Base-by-base conservation (phyloP, 2,797 vertebrate genomes). In the Lacerta viridis region DNA sequence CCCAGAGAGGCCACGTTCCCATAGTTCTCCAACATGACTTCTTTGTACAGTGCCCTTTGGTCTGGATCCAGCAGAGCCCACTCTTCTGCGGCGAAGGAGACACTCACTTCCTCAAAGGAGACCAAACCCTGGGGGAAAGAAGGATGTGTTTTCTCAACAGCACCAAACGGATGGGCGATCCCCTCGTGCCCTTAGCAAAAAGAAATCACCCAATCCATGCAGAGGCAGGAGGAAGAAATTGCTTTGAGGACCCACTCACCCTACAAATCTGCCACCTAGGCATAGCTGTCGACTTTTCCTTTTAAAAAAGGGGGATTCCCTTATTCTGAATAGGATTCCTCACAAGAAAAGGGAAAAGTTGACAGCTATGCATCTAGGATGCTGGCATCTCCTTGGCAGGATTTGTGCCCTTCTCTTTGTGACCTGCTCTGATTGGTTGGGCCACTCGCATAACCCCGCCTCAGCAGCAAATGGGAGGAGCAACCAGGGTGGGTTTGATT, bases 131-230 rank as follows among this genome's bases (percentile, higher is more conserved):
- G 78, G 17, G 10, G 10, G 5, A 78, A 59, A 80, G n/a, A 23
- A 20, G 3, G 8, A 55, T 15, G 18, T 1, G 1, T 33, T 55
- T 79, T 79, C 46, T 79, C 7, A n/a, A 55, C 50, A 55, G 50
- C 50, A 55, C 17, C n/a, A 71, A 71, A 33, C 5, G 0, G 29
- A n/a, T n/a, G 10, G 29, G 1, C 5, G 5, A 5, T n/a, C 4
- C 11, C n/a, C 10, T 33, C 13, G 0, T 3, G 2, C 1, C 29
- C 5, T 33, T 71, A 15, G 23, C 10, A 7, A 64, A 64, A 64
- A 64, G 6, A 64, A 64, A 64, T 6, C 23, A 64, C 17, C 20
- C 61, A 64, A 55, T 3, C 50, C 18, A n/a, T 59, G n/a, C 7
- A 80, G n/a, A 17, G 4, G 29, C 23, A 55, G 29, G 5, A 33